Conservation (phyloP, 2,888 invertebrate species). For the Anoncus sp. region DNA sequence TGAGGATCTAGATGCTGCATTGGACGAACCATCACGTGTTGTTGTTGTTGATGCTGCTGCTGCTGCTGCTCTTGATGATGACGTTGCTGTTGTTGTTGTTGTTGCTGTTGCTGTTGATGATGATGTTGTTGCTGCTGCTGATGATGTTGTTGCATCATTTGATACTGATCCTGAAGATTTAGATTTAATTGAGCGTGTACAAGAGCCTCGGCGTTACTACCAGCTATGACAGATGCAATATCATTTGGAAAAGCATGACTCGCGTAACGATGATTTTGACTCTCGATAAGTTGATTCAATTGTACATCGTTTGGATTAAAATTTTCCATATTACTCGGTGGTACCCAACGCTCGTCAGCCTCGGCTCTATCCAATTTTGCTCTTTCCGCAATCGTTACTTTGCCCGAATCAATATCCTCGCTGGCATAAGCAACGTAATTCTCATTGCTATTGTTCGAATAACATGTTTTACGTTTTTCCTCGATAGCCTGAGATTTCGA, state of each 20-base stretch:
- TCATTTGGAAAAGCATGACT: slow-evolving; percentile 77
- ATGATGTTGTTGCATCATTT: slow-evolving; percentile 71
- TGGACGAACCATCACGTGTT: slow-evolving; percentile 74
- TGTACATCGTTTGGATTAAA: slow-evolving; percentile 78
- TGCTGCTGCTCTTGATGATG: slow-evolving; percentile 72
- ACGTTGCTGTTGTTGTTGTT: slow-evolving; percentile 64
- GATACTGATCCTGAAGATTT: slow-evolving; percentile 79
- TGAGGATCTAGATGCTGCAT: slow-evolving; percentile 74
- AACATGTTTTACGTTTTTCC: slow-evolving; percentile 78
- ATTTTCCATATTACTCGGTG: slow-evolving; percentile 84
- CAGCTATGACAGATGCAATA: slow-evolving; percentile 71
- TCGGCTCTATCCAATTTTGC: slow-evolving; percentile 83
- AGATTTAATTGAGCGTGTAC: slow-evolving; percentile 76
- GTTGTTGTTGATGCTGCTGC: slow-evolving; percentile 58
- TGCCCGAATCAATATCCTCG: slow-evolving; percentile 81
- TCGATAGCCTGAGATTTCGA: slow-evolving; percentile 72
- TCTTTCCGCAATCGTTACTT: slow-evolving; percentile 80
- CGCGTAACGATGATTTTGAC: slow-evolving; percentile 79
- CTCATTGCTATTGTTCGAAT: slow-evolving; percentile 75
- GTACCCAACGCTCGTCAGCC: slow-evolving; percentile 87
- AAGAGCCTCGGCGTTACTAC: slow-evolving; percentile 70
- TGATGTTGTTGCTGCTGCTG: slow-evolving; percentile 54
- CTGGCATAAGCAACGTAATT: slow-evolving; percentile 75
- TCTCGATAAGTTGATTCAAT: slow-evolving; percentile 78
- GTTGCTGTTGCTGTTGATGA: slow-evolving; percentile 52